phyloP scores from a whole-genome alignment of 2,888 invertebrate genomes.

The Apomyelois bistriatella region DNA sequence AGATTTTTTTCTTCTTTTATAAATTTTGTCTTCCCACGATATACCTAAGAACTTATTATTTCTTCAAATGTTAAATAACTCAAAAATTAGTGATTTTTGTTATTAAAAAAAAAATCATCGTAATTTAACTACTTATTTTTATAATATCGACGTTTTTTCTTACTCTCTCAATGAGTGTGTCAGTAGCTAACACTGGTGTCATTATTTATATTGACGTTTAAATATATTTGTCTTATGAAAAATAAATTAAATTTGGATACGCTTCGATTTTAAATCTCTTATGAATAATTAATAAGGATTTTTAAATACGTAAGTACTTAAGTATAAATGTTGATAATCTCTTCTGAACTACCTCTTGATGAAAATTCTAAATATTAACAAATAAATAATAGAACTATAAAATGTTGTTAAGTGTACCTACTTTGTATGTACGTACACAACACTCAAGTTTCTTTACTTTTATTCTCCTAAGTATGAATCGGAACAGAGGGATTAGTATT shows the following conservation, averaged over 20 bases:
- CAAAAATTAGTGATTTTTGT: neutral
- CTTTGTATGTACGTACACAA: slow-evolving; percentile 22
- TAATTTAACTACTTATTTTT: no score
- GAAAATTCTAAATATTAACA: slow-evolving; percentile 37
- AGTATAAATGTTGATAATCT: slow-evolving; percentile 27
- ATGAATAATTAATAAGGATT: slow-evolving; percentile 56
- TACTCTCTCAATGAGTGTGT: no score
- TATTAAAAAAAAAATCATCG: no score
- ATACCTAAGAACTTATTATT: neutral
- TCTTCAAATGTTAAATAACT: no score
- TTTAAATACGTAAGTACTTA: slow-evolving; percentile 50
- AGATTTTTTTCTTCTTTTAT: slow-evolving; percentile 10
- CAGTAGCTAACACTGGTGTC: no score
- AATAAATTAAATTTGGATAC: slow-evolving; percentile 32
- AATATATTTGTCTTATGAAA: slow-evolving; percentile 39
- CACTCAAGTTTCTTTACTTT: neutral
- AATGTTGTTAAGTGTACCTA: slow-evolving; percentile 33
- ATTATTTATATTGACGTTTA: slow-evolving; percentile 9
- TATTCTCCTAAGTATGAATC: no score
- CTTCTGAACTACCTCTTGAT: slow-evolving; percentile 57
- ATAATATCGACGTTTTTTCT: no score
- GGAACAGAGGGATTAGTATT: no score
- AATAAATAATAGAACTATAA: slow-evolving; percentile 22
- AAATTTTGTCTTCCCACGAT: slow-evolving; percentile 18
- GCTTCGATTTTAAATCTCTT: slow-evolving; percentile 65